Evolutionary conservation across 2,888 invertebrate species (phyloP), one percentile per base, ranked within the genome.

Genomic region (Brachycybe producta): DNA sequence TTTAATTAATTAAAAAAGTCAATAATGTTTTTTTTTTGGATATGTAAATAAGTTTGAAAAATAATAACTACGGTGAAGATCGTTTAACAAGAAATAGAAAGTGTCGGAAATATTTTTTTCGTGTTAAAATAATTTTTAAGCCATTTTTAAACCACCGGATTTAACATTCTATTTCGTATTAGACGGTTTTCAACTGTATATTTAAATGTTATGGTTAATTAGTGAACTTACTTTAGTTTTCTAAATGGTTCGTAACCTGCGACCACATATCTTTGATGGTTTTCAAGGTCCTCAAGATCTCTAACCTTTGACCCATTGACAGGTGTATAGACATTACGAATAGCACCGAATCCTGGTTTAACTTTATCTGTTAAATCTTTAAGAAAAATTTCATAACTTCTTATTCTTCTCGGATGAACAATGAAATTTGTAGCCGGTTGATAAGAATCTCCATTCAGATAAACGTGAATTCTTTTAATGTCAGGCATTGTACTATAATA

Each of bases 341-440:
- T 38, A n/a, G 57, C 57, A 11, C 57, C 57, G 49, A 57, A 57
- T 34, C 52, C 48, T 15, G 57, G 56, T 38, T 53, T 52, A 7
- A 57, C n/a, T n/a, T 54, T 54, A 17, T 57, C 54, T 11, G 56
- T 57, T 8, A 57, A 40, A 27, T 57, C 55, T 23, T 52, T 54
- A 17, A 57, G 51, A 34, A 57, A 51, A 40, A 54, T 51, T n/a
- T 57, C 56, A 19, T 54, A 56, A 34, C 52, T 57, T 19, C 57
- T 49, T 23, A 52, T 53, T 39, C 55, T 45, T 36, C 49, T 47
- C 24, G 46, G 54, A 45, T 54, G 55, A 11, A 57, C 52, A 35
- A 57, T 52, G 49, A 56, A 56, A 19, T 53, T 53, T 19, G 50
- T 47, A n/a, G 54, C 55, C 1, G 52, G 39, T 26, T 52, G 51